Conservation (phyloP, 2,113 vertebrate species). For the Prinia subflava region DNA sequence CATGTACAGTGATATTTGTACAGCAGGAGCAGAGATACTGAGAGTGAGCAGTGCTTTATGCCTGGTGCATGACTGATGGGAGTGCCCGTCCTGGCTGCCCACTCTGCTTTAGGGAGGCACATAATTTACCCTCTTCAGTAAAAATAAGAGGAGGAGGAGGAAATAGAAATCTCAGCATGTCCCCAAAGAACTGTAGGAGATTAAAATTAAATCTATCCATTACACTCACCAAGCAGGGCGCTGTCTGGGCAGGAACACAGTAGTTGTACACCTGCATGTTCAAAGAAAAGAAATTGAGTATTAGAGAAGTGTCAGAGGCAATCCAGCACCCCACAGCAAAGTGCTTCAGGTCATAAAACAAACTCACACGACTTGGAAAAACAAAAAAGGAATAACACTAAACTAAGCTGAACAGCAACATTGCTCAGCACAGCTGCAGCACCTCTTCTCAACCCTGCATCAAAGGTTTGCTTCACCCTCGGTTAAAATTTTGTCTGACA, state of each 20-base stretch:
- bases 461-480: background rate
- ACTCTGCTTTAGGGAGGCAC: background rate
- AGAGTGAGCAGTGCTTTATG: background rate
- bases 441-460: background rate
- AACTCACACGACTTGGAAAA: background rate
- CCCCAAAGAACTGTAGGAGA: background rate
- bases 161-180: background rate
- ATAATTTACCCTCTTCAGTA: background rate
- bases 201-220: constrained; percentile 31
- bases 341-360: background rate
- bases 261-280: background rate
- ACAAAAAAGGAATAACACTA: background rate
- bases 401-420: background rate
- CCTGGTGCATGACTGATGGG: background rate
- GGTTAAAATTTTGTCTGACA: background rate
- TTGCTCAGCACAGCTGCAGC: background rate
- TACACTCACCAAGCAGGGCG: background rate
- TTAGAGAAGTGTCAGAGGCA: background rate
- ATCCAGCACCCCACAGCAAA: background rate
- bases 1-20: background rate
- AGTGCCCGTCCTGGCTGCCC: background rate
- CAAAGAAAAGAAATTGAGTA: background rate
- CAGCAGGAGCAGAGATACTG: background rate
- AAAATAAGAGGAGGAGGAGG: background rate
- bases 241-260: background rate